Evolutionary conservation across 1,140 invertebrate genomes (phyloP), one percentile per base, ranked within the genome.

Genomic region (Pseudachorutes palmiensis): DNA sequence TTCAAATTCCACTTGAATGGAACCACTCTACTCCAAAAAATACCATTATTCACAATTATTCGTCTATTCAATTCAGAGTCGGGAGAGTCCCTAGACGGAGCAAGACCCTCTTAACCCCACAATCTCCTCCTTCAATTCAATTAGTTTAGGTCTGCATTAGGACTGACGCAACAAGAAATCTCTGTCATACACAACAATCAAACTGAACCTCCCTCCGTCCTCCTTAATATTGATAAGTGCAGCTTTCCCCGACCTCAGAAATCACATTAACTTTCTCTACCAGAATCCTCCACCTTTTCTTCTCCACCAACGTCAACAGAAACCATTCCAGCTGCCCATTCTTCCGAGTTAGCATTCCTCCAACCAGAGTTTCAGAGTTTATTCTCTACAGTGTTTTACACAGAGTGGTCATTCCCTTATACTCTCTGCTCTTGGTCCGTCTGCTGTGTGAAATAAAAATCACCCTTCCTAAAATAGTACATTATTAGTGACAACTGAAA

Each of bases 11-110:
- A 60, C 65, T 66, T 55, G 14, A 55, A 55, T 55, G 51, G 51
- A 55, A 55, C 51, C 24, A 55, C 12, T 12, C 51, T 55, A 9
- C 24, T 22, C 51, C 12, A 24, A 55, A 66, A 65, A 66, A 66
- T 59, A 49, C 58, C 65, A 66, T 66, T 66, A 66, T 66, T 66
- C 65, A 66, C 65, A 66, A 66, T 66, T 66, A 66, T 49, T 66
- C 61, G 32, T 66, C 65, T 66, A 66, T 66, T 66, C 65, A 61
- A 24, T 36, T 45, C 19, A 55, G 51, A 16, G 5, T 55, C 51
- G 3, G 5, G 5, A 24, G 51, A 55, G 9, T 22, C 51, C 36
- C 36, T 19, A 41, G 19, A n/a, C n/a, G n/a, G n/a, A n/a, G n/a
- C n/a, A n/a, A n/a, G 36, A 16, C 24, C 51, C 51, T 55, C 51